A percentile compares a stretch with the other conserved stretches of the same genome.
Conservation (phyloP, 1,140 invertebrate species). For the Drosophila subobscura region DNA sequence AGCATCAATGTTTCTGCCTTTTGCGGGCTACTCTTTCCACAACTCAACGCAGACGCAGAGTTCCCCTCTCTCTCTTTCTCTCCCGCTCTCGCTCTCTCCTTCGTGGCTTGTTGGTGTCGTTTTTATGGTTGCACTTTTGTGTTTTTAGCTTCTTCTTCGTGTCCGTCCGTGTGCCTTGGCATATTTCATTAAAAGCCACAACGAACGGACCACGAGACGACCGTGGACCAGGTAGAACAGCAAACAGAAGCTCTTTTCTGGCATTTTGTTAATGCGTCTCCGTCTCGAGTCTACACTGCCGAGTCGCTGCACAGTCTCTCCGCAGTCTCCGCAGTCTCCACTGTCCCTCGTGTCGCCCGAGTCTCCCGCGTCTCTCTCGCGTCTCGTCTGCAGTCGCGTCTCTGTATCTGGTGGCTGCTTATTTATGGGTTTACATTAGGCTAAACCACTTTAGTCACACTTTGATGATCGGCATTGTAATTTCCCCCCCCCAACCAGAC, state of each 20-base stretch:
- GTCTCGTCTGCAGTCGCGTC: slow-evolving; percentile 6
- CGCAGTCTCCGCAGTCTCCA: slow-evolving; percentile 6
- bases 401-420: slow-evolving; percentile 49
- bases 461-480: slow-evolving; percentile 81
- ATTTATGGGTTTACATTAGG: slow-evolving; percentile 83
- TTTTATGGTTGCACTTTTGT: slow-evolving; percentile 83
- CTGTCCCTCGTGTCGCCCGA: slow-evolving; percentile 15
- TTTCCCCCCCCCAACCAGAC: slow-evolving; percentile 5
- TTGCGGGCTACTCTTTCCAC: slow-evolving; percentile 47
- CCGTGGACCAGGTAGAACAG: slow-evolving; percentile 47
- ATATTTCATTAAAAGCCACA: slow-evolving; percentile 79
- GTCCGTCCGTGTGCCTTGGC: slow-evolving; percentile 44
- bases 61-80: neutral
- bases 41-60: slow-evolving; percentile 20
- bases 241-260: slow-evolving; percentile 82
- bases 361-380: slow-evolving; percentile 14
- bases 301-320: too few species aligned
- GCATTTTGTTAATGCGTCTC: slow-evolving; percentile 83
- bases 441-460: slow-evolving; percentile 83
- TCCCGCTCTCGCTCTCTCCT: slow-evolving; percentile 12
- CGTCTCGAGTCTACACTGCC: slow-evolving; percentile 19
- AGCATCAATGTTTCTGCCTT: slow-evolving; percentile 80
- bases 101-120: slow-evolving; percentile 68
- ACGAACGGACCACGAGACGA: slow-evolving; percentile 2
- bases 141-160: slow-evolving; percentile 58